Base-by-base conservation (phyloP, 1,140 invertebrate species). In the Pygmarrhopalites habei region DNA sequence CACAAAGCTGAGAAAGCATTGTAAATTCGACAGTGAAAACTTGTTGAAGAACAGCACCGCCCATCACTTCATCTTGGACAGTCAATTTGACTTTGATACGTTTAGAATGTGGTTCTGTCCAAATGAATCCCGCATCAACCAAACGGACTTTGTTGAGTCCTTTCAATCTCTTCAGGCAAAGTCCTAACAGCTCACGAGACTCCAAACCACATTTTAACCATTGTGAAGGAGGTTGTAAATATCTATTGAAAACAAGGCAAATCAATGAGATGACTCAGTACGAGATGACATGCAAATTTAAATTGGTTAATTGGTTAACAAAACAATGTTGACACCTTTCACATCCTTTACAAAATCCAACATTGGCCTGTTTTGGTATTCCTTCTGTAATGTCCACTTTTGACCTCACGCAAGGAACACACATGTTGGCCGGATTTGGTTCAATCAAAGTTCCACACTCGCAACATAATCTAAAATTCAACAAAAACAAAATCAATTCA, bases 91-190 rank as follows among this genome's bases (percentile, higher is more conserved):
- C 86, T 80, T 98, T 99, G 28, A 99, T 85, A 64, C 96, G 82
- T 77, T 94, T 95, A 0, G 95, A 99, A 82, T 99, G 96, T 60
- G 96, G 94, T 74, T 99, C 97, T 32, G 96, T 99, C 95, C 96
- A 99, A 2, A 97, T 82, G 80, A 99, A 99, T 5, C 86, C 85
- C 55, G 97, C 96, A 83, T 99, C 95, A 46, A 97, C 81, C 4
- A 99, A 77, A 74, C 89, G 89, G 0, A 96, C 88, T 75, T 87
- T 85, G 70, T 87, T 91, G 1, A 98, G 78, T 3, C 92, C 92
- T 79, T 95, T 98, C 0, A 99, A 76, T 74, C 88, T 92, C 74
- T 97, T 95, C 3, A 99, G 77, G 74, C 96, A 99, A 2, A 99
- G 74, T 1, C 89, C 82, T 1, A 99, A 76, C 0, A 99, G 78